These are phyloP conservation scores for Percopsis omiscomaycus DNA, from an alignment of 2,797 vertebrate genomes.

Conservation along the genomic window DNA sequence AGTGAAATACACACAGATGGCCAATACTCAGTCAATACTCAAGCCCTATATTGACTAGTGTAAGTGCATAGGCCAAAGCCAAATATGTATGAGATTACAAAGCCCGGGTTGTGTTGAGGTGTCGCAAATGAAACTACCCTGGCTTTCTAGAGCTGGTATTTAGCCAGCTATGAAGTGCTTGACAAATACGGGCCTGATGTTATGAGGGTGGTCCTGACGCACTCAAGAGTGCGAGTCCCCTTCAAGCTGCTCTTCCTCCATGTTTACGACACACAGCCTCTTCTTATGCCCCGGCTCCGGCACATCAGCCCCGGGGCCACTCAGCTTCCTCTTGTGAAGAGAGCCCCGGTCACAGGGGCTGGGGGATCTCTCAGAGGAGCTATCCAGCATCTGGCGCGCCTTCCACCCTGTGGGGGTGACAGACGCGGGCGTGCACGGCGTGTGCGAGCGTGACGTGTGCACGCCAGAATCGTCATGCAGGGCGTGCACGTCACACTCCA, in stretches of 20 bases:
- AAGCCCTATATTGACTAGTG: not conserved
- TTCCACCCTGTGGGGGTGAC: conserved; percentile 1
- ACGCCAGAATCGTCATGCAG: conserved; percentile 41
- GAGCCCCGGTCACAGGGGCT: conserved; percentile 27
- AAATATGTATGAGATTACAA: not conserved
- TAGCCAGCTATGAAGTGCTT: not conserved
- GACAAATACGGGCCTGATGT: not conserved
- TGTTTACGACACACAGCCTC: conserved; percentile 64
- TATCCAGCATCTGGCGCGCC: conserved; percentile 3
- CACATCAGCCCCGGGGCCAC: conserved; percentile 58
- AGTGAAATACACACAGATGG: no score
- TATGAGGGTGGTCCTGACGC: conserved; percentile 10
- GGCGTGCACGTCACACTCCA: conserved; percentile 31
- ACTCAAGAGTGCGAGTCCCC: conserved; percentile 32
- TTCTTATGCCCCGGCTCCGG: conserved; percentile 66
- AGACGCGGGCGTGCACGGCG: conserved; percentile 8
- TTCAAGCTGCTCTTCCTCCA: conserved; percentile 36
- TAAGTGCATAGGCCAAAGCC: conserved; percentile 2
- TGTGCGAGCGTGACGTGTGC: conserved; percentile 6
- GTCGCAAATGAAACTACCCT: no score
- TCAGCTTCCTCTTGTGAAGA: conserved; percentile 81
- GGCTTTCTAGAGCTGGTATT: no score
- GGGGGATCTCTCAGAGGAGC: conserved; percentile 31
- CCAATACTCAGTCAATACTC: not conserved
- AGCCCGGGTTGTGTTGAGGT: no score